phyloP scores from a whole-genome alignment of 2,113 vertebrate genomes.

The Lepus europaeus region DNA sequence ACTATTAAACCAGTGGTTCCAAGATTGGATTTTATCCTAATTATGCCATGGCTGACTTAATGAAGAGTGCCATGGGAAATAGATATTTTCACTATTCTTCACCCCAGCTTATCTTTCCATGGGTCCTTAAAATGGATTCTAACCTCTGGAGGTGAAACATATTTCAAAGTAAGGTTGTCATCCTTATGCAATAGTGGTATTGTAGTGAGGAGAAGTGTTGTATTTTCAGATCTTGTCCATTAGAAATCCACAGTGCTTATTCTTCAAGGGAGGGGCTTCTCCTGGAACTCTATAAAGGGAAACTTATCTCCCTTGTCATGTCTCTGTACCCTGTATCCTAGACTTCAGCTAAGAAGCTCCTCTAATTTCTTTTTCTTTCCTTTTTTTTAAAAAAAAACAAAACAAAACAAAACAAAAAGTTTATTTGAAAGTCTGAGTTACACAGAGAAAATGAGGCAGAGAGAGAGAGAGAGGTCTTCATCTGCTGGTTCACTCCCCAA shows the following conservation, averaged over 20 bases:
- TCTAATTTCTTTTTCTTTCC: too few relatives aligned
- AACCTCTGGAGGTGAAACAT: neutral
- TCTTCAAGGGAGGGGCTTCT: neutral
- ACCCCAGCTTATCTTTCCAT: neutral
- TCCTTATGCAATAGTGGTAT: neutral
- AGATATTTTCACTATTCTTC: neutral
- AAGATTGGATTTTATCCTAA: neutral
- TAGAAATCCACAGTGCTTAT: neutral
- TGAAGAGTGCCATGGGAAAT: neutral
- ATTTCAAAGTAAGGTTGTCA: neutral
- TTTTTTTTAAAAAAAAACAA: too few relatives aligned
- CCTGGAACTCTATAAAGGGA: neutral
- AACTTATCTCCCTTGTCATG: neutral
- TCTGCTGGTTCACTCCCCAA: too few relatives aligned
- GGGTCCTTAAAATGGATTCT: neutral
- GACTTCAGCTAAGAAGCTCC: neutral
- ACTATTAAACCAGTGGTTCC: neutral
- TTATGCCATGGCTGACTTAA: neutral
- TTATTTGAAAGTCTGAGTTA: too few relatives aligned
- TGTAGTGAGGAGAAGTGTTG: neutral
- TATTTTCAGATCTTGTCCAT: neutral
- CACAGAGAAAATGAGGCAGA: too few relatives aligned
- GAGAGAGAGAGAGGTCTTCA: too few relatives aligned
- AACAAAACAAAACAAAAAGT: too few relatives aligned
- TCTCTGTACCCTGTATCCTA: neutral